Percentiles rank a stretch among this genome's conserved stretches.
Evolutionary conservation across 1,140 invertebrate species (phyloP).

Genomic region (Latrodectus geometricus): DNA sequence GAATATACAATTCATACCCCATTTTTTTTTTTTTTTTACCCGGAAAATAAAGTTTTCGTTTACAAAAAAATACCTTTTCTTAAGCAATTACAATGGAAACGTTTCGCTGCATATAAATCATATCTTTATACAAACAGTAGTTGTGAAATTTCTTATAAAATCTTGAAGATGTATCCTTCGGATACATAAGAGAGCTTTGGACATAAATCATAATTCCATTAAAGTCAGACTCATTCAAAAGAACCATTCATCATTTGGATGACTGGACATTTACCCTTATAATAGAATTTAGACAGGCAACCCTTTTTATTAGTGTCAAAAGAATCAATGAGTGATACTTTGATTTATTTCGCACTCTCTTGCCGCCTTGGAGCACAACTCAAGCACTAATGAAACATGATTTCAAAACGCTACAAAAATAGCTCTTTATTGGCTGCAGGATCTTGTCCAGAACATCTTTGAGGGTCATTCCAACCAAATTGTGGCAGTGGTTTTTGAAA

Average conservation of each 20-base stretch:
- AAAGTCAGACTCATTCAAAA: conserved; percentile 23
- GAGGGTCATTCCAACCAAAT: conserved; percentile 33
- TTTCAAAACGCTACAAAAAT: conserved; percentile 49
- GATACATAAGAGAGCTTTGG: no score
- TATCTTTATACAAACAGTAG: no score
- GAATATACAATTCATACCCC: no score
- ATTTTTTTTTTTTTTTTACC: no score
- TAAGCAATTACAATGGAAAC: no score
- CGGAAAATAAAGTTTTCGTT: no score
- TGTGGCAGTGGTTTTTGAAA: background rate
- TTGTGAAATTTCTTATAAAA: no score
- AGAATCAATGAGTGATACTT: background rate
- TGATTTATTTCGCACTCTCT: conserved; percentile 29
- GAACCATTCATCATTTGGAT: conserved; percentile 23
- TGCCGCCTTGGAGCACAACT: background rate
- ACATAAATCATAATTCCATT: conserved; percentile 6
- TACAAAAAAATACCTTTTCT: no score
- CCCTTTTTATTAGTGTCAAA: conserved; percentile 14
- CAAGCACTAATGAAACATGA: background rate
- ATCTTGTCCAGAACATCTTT: conserved; percentile 12
- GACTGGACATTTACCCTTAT: conserved; percentile 9
- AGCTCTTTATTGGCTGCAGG: conserved; percentile 1
- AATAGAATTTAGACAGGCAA: conserved; percentile 19
- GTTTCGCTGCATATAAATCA: no score
- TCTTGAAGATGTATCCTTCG: no score